Base-by-base conservation (phyloP, 2,113 vertebrate species). In the Xenopus borealis region DNA sequence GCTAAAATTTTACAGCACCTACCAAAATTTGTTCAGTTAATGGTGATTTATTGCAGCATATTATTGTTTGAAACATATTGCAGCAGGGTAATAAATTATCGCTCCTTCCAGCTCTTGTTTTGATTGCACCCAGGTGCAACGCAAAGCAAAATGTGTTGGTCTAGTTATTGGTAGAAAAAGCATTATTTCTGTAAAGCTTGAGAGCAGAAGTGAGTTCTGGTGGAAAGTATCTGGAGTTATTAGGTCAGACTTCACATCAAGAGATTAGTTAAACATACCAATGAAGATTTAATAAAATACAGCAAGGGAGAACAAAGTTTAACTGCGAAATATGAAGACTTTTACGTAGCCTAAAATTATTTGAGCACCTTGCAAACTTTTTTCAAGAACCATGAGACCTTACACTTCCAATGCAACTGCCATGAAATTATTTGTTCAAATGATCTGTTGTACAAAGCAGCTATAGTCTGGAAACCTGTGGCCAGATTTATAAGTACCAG, bases 11-110 rank as follows among this genome's bases (percentile, higher is more conserved):
- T 80, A 72, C 80, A 80, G 86, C 80, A 79, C 78, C 80, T 77
- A 68, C 50, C 81, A 79, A 78, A 74, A 85, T 81, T 79, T 81
- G 82, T 84, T 87, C 86, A 88, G 83, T 84, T 88, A 83, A 84
- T 89, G 84, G 83, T 89, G 89, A 91, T 91, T 91, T 90, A 90
- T 82, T 88, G 79, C 67, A 83, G 83, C 44, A 81, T 78, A 79
- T 82, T 86, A 79, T 79, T 72, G 83, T 78, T 76, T 80, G 82
- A 83, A 85, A 81, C 81, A 82, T 79, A 82, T 80, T 83, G 46
- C 70, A 79, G 62, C 50, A 81, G 85, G 78, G 74, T 79, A 83
- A 62, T 74, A 80, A 86, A 85, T 87, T 86, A 75, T 81, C 86
- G 81, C 18, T 87, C 84, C 78, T 80, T 86, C 82, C 18, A 16